Evolutionary conservation across 2,797 vertebrate genomes (phyloP).

Genomic region (Amphiprion clarkii): DNA sequence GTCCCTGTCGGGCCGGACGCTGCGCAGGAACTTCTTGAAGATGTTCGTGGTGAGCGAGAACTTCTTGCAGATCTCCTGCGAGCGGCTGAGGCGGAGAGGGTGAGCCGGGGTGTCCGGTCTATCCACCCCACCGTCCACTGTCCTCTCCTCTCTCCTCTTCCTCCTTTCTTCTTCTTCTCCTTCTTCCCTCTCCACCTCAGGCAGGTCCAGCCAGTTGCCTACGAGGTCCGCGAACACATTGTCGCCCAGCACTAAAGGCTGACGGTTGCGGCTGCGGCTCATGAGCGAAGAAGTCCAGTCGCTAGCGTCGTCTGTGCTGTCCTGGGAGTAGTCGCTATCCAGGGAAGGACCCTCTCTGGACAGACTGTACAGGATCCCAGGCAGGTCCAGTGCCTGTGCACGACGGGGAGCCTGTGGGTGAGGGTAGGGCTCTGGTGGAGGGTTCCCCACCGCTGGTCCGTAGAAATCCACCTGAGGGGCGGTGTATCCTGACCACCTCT

Average conservation of each 20-base stretch:
- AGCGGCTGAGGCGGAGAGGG: slow-evolving; percentile 81
- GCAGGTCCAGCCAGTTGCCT: slow-evolving; percentile 97
- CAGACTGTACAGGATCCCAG: slow-evolving; percentile 82
- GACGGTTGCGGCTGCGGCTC: slow-evolving; percentile 93
- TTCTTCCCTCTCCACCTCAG: slow-evolving; percentile 86
- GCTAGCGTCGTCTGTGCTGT: slow-evolving; percentile 85
- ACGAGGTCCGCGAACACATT: slow-evolving; percentile 97
- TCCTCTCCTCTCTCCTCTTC: slow-evolving; percentile 79
- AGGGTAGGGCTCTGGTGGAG: slow-evolving; percentile 59
- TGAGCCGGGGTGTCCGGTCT: slow-evolving; percentile 82
- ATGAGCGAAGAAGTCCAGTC: slow-evolving; percentile 97
- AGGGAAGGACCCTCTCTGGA: slow-evolving; percentile 84
- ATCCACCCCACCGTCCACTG: slow-evolving; percentile 57
- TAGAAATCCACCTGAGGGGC: slow-evolving; percentile 83
- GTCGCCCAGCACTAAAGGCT: slow-evolving; percentile 94
- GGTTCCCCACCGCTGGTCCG: slow-evolving; percentile 77
- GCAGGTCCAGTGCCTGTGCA: slow-evolving; percentile 74
- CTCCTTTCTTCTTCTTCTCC: slow-evolving; percentile 75
- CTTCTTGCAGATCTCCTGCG: slow-evolving; percentile 92
- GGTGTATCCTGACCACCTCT: slow-evolving; percentile 80
- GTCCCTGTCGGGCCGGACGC: slow-evolving; percentile 93
- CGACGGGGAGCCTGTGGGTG: slow-evolving; percentile 43
- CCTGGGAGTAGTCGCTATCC: slow-evolving; percentile 82
- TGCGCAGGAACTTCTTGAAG: slow-evolving; percentile 95
- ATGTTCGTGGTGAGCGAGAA: slow-evolving; percentile 96